phyloP scores from a whole-genome alignment of 2,888 invertebrate species.

The Chrysolina haemoptera region DNA sequence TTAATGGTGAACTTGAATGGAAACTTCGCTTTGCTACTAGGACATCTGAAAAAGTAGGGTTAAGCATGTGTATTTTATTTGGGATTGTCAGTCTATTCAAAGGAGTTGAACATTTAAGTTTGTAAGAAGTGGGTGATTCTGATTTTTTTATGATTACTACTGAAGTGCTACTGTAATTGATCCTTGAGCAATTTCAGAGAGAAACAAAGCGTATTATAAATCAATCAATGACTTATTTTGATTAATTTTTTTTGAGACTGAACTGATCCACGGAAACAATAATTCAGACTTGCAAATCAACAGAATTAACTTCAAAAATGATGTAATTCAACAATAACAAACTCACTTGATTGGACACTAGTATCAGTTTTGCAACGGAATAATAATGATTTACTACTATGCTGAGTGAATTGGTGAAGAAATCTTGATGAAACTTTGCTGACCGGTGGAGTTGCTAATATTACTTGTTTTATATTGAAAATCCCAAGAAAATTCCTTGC shows the following conservation, averaged over 20 bases:
- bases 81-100: too few species aligned
- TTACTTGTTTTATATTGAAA: constrained; percentile 74
- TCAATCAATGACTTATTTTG: too few species aligned
- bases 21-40: constrained; percentile 68
- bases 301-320: not conserved
- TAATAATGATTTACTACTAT: constrained; percentile 68
- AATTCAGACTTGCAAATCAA: not conserved
- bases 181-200: too few species aligned
- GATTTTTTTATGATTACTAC: too few species aligned
- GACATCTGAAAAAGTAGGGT: constrained; percentile 47
- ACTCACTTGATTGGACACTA: constrained; percentile 34
- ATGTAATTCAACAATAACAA: constrained; percentile 23
- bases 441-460: constrained; percentile 71
- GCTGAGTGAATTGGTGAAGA: constrained; percentile 72
- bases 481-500: constrained; percentile 75
- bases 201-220: too few species aligned
- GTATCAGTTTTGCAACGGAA: constrained; percentile 55
- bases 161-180: too few species aligned
- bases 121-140: too few species aligned
- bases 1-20: constrained; percentile 72
- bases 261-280: not conserved
- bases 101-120: too few species aligned
- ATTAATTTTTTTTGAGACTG: too few species aligned
- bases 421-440: constrained; percentile 72
- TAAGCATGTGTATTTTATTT: constrained; percentile 17